A percentile compares a stretch with the other conserved stretches of the same genome.
phyloP scores from a whole-genome alignment of 2,797 vertebrate genomes.

The Chelmon rostratus region DNA sequence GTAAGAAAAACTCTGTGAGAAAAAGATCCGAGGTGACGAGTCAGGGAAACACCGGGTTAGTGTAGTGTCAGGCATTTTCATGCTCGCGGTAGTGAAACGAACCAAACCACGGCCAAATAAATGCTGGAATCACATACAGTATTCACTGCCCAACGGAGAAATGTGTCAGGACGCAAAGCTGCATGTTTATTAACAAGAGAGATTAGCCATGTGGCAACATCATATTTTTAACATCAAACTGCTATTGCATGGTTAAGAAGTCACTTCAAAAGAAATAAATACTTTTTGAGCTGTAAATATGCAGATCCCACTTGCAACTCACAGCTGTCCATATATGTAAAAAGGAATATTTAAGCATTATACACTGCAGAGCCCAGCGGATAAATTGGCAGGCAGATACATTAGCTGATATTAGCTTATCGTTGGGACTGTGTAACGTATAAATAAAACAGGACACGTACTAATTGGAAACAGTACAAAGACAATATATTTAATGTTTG shows the following conservation, averaged over 20 bases:
- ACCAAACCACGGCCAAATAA: neutral
- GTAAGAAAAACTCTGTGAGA: conserved; percentile 26
- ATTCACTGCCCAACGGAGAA: neutral
- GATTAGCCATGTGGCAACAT: neutral
- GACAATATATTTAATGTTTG: too few relatives aligned
- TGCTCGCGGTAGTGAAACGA: neutral
- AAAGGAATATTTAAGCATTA: neutral
- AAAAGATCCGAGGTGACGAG: conserved; percentile 1
- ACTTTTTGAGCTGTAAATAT: neutral
- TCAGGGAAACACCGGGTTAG: neutral
- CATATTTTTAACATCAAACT: conserved; percentile 16
- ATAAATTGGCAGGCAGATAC: neutral
- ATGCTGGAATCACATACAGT: neutral
- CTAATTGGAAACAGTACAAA: too few relatives aligned
- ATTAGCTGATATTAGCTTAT: neutral
- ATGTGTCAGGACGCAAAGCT: conserved; percentile 18
- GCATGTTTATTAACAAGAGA: neutral
- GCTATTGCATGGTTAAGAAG: neutral
- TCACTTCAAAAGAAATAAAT: conserved; percentile 8
- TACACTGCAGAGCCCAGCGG: neutral
- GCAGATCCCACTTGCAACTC: neutral
- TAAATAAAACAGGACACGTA: too few relatives aligned
- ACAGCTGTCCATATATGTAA: neutral
- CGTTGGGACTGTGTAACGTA: neutral
- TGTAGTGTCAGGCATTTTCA: neutral